Evolutionary conservation across 2,797 vertebrate species (phyloP), one percentile per base, ranked within the genome.

Genomic region (Meda fulgida): DNA sequence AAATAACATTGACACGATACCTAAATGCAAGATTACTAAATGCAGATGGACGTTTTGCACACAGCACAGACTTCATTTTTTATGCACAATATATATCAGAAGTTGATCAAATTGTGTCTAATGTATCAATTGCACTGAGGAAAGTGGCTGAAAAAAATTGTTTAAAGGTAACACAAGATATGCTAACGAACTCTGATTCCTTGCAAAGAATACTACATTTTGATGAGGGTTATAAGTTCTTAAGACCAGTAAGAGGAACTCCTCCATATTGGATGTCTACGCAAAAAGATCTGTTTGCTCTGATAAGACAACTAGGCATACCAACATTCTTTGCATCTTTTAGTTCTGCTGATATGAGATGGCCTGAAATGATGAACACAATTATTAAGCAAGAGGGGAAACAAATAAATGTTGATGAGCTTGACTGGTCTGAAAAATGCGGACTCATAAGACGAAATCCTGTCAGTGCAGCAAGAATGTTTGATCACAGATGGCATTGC

Each of bases 51-150:
- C 38, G 70, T 21, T 83, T 75, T 75, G 70, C 70, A 21, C 23
- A 75, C 1, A 73, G 8, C 40, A 31, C 58, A 31, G 81, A 75
- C 18, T 75, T 31, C 1, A 7, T 83, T 7, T 83, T 83, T 67
- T 77, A 77, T 83, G 58, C 40, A 9, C 81, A 83, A 1, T 83
- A 83, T 77, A 14, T 83, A 10, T 83, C 70, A 34, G 69, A 83
- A 6, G 4, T 83, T n/a, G 40, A 83, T 48, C 69, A 75, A 63
- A 8, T 83, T 43, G 53, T 75, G 1, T 75, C 81, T 23, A 63
- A 76, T 19, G 81, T 83, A 1, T 73, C 53, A 9, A 46, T 75
- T 34, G 43, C 67, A 7, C 2, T 36, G 13, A 31, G 71, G 16
- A 75, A 75, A 75, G 71, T 43, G 13, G 43, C 4, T 38, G 29